Evolutionary conservation across 2,888 invertebrate species (phyloP).

Genomic region (Macrophya alboannulata): DNA sequence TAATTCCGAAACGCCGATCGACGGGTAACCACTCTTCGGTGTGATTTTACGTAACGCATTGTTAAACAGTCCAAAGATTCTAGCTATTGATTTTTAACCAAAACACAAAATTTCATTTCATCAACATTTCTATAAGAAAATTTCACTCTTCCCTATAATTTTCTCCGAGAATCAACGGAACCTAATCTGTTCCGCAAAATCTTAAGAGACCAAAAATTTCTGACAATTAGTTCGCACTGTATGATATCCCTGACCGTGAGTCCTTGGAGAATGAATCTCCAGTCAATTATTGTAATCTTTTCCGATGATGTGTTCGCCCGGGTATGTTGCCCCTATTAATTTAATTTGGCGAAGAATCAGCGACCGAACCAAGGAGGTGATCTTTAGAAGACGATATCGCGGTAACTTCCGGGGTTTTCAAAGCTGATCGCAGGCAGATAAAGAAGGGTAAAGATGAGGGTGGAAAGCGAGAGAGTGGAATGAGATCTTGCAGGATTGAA

Average conservation of each 20-base stretch:
- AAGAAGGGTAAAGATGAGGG: slow-evolving; percentile 57
- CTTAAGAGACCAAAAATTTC: background rate
- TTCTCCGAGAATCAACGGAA: too few relatives aligned
- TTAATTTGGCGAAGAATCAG: slow-evolving; percentile 29
- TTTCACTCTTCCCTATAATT: background rate
- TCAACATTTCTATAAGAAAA: background rate
- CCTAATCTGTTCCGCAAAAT: slow-evolving; percentile 2
- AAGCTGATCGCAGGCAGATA: slow-evolving; percentile 24
- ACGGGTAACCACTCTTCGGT: slow-evolving; percentile 26
- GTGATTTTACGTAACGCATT: slow-evolving; percentile 1
- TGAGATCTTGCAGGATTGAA: slow-evolving; percentile 64
- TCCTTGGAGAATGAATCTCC: slow-evolving; percentile 24
- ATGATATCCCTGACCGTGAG: background rate
- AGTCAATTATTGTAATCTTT: slow-evolving; percentile 23
- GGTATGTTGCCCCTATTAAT: slow-evolving; percentile 40
- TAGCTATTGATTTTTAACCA: background rate
- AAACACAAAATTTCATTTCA: background rate
- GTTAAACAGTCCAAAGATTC: slow-evolving; percentile 10
- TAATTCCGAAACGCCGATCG: slow-evolving; percentile 1
- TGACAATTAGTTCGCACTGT: background rate
- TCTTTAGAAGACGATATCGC: slow-evolving; percentile 1
- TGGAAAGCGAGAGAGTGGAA: slow-evolving; percentile 52
- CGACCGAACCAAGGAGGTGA: background rate
- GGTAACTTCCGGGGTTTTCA: slow-evolving; percentile 5
- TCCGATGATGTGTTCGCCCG: background rate